phyloP scores from a whole-genome alignment of 1,140 invertebrate species.

The Calycopis cecrops region DNA sequence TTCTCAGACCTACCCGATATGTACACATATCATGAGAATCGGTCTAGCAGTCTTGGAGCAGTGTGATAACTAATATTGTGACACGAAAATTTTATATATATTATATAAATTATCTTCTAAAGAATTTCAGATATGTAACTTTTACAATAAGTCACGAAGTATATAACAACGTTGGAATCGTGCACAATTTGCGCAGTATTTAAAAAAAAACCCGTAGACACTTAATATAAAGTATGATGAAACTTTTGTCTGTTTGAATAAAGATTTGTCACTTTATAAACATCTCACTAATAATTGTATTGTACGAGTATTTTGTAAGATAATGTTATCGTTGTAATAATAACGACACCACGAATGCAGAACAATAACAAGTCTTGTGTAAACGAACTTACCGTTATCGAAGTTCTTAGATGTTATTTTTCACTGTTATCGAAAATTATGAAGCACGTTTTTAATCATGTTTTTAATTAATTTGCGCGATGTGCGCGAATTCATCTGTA shows the following conservation, averaged over 20 bases:
- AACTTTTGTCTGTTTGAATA: constrained; percentile 13
- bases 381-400: not conserved
- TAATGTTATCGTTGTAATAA: constrained; percentile 26
- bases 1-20: too few relatives aligned
- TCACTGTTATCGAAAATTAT: constrained; percentile 3
- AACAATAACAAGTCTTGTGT: constrained; percentile 15
- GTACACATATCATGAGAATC: too few relatives aligned
- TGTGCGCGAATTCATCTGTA: constrained; percentile 10
- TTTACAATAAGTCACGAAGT: not conserved
- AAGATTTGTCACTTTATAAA: constrained; percentile 10
- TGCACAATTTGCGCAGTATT: constrained; percentile 11
- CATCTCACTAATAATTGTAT: constrained; percentile 16
- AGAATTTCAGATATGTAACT: too few relatives aligned
- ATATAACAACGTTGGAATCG: not conserved
- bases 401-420: too few relatives aligned
- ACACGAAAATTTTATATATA: too few relatives aligned
- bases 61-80: too few relatives aligned
- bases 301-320: constrained; percentile 18
- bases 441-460: not conserved
- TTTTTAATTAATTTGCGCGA: not conserved
- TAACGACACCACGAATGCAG: constrained; percentile 19
- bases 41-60: too few relatives aligned
- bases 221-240: constrained; percentile 12
- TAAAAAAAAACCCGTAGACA: not conserved
- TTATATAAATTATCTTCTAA: too few relatives aligned